Conservation (phyloP, 1,140 invertebrate species). For the Druon quercuslanigerum region DNA sequence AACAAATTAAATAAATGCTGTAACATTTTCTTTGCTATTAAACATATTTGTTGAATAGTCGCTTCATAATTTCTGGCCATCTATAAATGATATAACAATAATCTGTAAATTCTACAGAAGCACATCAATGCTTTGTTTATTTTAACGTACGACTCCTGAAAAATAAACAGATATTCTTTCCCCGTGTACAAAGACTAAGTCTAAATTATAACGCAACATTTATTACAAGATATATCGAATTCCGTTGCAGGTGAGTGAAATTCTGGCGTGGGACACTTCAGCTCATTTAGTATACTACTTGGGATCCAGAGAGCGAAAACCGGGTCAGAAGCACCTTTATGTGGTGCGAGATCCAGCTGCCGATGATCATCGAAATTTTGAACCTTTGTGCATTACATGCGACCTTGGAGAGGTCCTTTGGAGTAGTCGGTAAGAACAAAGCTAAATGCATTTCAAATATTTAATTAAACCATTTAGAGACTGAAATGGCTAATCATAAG, state of each 20-base stretch:
- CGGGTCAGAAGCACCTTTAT: constrained; percentile 91
- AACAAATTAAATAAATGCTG: too few species aligned
- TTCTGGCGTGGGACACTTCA: constrained; percentile 90
- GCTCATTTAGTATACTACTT: constrained; percentile 90
- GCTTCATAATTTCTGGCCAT: too few species aligned
- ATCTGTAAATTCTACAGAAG: too few species aligned
- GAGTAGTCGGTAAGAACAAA: constrained; percentile 78
- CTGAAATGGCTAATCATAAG: too few species aligned
- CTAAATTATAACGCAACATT: too few species aligned
- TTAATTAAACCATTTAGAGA: not conserved
- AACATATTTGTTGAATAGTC: too few species aligned
- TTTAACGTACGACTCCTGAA: too few species aligned
- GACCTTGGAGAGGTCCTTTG: constrained; percentile 82
- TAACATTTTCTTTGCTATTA: too few species aligned
- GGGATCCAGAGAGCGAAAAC: constrained; percentile 85
- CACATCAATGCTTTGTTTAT: too few species aligned
- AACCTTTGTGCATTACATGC: constrained; percentile 89
- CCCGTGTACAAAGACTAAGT: too few species aligned
- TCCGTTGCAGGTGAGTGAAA: constrained; percentile 78
- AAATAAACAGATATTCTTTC: too few species aligned
- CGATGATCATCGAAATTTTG: constrained; percentile 81
- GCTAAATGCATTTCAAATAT: not conserved
- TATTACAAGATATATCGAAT: not conserved
- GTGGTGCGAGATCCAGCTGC: constrained; percentile 82
- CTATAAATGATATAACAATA: too few species aligned